Conservation (phyloP, 2,113 vertebrate genomes). For the Neotoma lepida region DNA sequence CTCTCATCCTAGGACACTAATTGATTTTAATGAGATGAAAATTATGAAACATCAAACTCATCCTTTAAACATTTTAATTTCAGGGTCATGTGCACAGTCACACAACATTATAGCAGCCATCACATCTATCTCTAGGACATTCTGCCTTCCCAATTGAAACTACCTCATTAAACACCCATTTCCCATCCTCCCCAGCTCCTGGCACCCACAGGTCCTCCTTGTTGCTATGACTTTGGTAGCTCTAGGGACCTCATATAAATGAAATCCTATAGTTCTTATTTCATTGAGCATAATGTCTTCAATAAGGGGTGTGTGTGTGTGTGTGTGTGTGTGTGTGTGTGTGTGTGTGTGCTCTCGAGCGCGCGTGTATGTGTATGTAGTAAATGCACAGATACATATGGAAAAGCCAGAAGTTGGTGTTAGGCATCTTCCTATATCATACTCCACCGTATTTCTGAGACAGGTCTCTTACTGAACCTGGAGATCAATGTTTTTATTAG, state of each 20-base stretch:
- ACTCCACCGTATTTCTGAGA: neutral
- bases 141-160: too few species aligned
- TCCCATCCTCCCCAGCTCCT: neutral
- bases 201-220: neutral
- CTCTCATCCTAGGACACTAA: neutral
- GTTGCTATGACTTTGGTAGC: neutral
- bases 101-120: rapidly evolving
- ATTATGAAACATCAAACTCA: neutral
- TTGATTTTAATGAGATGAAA: neutral
- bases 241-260: neutral
- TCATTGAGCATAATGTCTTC: neutral
- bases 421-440: neutral
- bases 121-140: neutral
- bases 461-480: neutral
- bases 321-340: neutral
- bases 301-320: neutral
- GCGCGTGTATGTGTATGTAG: neutral
- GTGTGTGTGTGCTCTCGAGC: neutral
- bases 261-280: neutral
- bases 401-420: neutral
- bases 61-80: neutral
- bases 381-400: neutral
- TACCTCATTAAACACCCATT: neutral
- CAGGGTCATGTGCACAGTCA: neutral
- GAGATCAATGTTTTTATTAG: neutral